These are phyloP conservation scores for Desmophyllum pertusum DNA, from an alignment of 92 coral and sea anemone species.

Conservation along the genomic window DNA sequence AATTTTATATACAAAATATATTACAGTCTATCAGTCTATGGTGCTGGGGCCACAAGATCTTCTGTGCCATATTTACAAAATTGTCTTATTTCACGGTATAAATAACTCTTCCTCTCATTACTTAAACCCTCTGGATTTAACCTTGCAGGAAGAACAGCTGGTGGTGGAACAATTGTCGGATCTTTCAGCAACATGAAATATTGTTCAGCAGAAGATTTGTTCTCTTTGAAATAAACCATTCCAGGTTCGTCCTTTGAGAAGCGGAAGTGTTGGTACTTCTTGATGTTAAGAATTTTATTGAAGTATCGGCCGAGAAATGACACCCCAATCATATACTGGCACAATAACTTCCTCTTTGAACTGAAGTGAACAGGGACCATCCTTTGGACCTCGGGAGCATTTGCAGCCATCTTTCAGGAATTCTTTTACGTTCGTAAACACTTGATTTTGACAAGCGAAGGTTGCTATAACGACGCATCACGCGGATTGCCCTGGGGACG, in stretches of 20 bases:
- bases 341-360: conserved; percentile 31
- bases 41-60: conserved; percentile 8
- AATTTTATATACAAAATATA: neutral
- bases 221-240: conserved; percentile 14
- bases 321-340: conserved; percentile 58
- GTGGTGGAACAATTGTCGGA: neutral
- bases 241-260: conserved; percentile 34
- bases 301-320: conserved; percentile 21
- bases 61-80: conserved; percentile 7
- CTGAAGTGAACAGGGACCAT: conserved; percentile 60
- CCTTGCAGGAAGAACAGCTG: neutral
- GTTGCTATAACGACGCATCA: no score
- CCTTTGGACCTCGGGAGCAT: conserved; percentile 53
- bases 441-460: no score
- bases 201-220: neutral
- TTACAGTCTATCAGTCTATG: conserved; percentile 7
- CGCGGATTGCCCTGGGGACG: no score
- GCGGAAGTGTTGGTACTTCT: no score
- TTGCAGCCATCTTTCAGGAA: conserved; percentile 62
- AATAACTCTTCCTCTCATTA: neutral
- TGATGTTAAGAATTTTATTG: conserved; percentile 17
- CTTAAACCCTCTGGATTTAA: conserved; percentile 6
- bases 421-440: no score
- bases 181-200: neutral
- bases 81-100: neutral